Percentiles rank a stretch among this genome's conserved stretches.
These are phyloP conservation scores for Tetramorium alpestre DNA, from an alignment of 1,140 invertebrate genomes.

Conservation along the genomic window DNA sequence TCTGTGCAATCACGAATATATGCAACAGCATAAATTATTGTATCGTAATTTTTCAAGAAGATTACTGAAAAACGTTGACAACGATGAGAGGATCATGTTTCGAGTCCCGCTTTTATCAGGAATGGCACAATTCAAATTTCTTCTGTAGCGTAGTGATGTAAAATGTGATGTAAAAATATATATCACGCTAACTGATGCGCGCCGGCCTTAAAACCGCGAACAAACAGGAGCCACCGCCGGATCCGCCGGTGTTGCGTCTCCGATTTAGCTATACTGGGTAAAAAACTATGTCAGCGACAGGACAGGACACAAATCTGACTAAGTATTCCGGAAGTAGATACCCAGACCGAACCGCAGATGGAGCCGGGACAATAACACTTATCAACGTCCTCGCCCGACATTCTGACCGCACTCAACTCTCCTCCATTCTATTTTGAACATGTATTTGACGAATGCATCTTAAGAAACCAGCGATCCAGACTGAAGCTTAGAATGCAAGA, in stretches of 20 bases:
- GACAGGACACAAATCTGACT: constrained; percentile 65
- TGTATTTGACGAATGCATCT: constrained; percentile 19
- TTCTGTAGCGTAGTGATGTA: not conserved
- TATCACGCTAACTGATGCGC: constrained; percentile 5
- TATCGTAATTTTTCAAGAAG: constrained; percentile 15
- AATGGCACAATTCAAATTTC: not conserved
- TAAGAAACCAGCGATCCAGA: constrained; percentile 4
- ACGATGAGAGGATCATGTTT: not conserved
- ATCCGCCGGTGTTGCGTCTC: constrained; percentile 38
- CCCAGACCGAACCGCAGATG: constrained; percentile 73
- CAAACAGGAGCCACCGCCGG: constrained; percentile 50
- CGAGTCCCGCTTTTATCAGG: no score
- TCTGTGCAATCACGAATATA: not conserved
- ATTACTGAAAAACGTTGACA: not conserved
- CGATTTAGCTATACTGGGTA: not conserved
- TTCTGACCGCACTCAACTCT: constrained; percentile 70
- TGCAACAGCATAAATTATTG: not conserved
- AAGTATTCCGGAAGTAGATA: constrained; percentile 77
- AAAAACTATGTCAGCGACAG: constrained; percentile 40
- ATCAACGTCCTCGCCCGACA: constrained; percentile 70
- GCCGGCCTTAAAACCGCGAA: constrained; percentile 14
- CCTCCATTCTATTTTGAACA: constrained; percentile 61
- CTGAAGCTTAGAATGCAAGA: not conserved
- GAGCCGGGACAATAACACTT: constrained; percentile 76
- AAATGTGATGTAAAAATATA: not conserved